Conservation (phyloP, 2,113 vertebrate genomes). For the Triplophysa dalaica region DNA sequence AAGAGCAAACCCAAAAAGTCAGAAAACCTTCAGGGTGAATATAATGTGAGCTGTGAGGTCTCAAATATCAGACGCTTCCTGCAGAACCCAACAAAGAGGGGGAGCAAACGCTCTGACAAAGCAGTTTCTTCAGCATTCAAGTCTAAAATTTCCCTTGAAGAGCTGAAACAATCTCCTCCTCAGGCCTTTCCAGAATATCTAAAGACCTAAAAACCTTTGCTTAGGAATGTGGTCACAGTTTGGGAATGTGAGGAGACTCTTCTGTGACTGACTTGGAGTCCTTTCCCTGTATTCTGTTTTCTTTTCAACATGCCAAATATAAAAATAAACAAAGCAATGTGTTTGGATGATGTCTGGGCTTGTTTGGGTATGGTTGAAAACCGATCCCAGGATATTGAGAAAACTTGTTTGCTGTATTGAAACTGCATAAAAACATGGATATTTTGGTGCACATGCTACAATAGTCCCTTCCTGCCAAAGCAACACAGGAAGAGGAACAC, state of each 20-base stretch:
- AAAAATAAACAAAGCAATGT: slow-evolving; percentile 2
- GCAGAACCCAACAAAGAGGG: slow-evolving; percentile 3
- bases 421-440: not conserved
- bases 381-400: not conserved
- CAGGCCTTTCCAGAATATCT: slow-evolving; percentile 5
- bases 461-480: slow-evolving; percentile 57
- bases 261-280: not conserved
- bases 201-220: not conserved
- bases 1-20: slow-evolving; percentile 12
- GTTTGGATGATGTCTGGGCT: not conserved
- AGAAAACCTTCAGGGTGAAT: slow-evolving; percentile 32
- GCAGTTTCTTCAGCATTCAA: slow-evolving; percentile 23
- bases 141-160: slow-evolving; percentile 31
- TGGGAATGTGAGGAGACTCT: not conserved
- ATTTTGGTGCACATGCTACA: not conserved
- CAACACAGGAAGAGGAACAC: slow-evolving; percentile 53
- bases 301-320: slow-evolving; percentile 9
- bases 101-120: slow-evolving; percentile 28
- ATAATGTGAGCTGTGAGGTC: slow-evolving; percentile 16
- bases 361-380: slow-evolving; percentile 12
- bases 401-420: not conserved
- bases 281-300: slow-evolving; percentile 2
- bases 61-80: slow-evolving; percentile 51
- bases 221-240: not conserved
- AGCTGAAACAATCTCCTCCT: slow-evolving; percentile 9